Evolutionary conservation across 2,113 vertebrate genomes (phyloP), one percentile per base, ranked within the genome.

Genomic region (Columba livia): DNA sequence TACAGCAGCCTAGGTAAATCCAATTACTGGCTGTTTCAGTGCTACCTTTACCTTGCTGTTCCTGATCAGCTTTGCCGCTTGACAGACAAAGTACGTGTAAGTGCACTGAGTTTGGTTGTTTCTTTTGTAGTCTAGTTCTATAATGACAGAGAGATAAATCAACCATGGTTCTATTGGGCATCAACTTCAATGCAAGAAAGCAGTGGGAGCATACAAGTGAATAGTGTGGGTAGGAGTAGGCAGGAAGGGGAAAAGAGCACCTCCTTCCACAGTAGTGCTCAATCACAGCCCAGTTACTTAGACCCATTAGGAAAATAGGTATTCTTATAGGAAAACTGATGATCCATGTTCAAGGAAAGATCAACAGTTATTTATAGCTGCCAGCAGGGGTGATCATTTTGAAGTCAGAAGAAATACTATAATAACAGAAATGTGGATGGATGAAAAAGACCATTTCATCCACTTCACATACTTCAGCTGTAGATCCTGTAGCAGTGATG

Each of bases 401-500:
- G 53, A 84, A 84, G 31, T 64, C 0, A 54, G 36, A 80, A 58
- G 6, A 77, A 80, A 79, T 40, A 71, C 16, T 44, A 47, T 50
- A 48, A 18, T 77, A 72, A 67, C 18, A 85, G 25, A 60, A 75
- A 87, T 54, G 53, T 32, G 14, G 25, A 80, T 58, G 4, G 14
- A 51, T 47, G 79, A 91, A 70, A n/a, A 42, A 26, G 36, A 26
- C 21, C 25, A 10, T 8, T 6, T 42, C 15, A 66, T 36, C 32
- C 38, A 66, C 23, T 89, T 72, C 53, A 57, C 0, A 1, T 65
- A 32, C 20, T 42, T 79, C 19, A 86, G 60, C 54, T 32, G 21
- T 51, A 67, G 0, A 0, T 44, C 61, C 48, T 67, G 28, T 54
- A 67, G 28, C 32, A n/a, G 15, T 36, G 42, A 60, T n/a, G 6